A percentile compares a stretch with the other conserved stretches of the same genome.
These are phyloP conservation scores for Hipposideros larvatus DNA, from an alignment of 2,797 vertebrate species.

Conservation along the genomic window DNA sequence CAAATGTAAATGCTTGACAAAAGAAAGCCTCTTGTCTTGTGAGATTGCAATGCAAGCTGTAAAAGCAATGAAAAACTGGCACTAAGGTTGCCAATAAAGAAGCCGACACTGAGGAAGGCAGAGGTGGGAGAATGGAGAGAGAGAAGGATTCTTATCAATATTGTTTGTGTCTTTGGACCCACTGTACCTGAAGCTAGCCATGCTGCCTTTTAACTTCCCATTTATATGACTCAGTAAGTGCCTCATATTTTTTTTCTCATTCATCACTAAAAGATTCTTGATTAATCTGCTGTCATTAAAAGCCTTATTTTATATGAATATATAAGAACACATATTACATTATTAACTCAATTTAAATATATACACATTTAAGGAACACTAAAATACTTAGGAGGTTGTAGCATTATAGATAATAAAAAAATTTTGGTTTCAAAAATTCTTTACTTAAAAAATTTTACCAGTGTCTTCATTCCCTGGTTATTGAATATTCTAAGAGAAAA, in stretches of 20 bases:
- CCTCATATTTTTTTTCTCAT: not conserved
- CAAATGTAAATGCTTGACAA: not conserved
- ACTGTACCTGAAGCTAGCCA: not conserved
- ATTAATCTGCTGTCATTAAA: not conserved
- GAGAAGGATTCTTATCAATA: not conserved
- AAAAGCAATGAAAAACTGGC: not conserved
- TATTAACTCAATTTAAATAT: conserved; percentile 40
- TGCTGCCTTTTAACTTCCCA: not conserved
- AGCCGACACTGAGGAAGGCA: not conserved
- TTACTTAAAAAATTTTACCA: conserved; percentile 2
- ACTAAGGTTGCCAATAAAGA: not conserved
- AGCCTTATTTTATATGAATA: not conserved
- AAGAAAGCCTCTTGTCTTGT: not conserved
- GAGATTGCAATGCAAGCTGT: not conserved
- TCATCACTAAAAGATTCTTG: conserved; percentile 39
- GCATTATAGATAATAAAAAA: conserved; percentile 32
- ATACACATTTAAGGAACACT: conserved; percentile 29
- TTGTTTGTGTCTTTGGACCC: not conserved
- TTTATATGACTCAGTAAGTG: not conserved
- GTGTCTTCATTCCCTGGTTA: conserved; percentile 7
- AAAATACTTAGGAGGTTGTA: conserved; percentile 28
- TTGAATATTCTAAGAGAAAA: conserved; percentile 57
- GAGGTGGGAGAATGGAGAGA: not conserved
- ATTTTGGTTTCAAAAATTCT: conserved; percentile 34
- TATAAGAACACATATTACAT: not conserved